Evolutionary conservation across 2,888 invertebrate genomes (phyloP).

Genomic region (Sepiola atlantica): DNA sequence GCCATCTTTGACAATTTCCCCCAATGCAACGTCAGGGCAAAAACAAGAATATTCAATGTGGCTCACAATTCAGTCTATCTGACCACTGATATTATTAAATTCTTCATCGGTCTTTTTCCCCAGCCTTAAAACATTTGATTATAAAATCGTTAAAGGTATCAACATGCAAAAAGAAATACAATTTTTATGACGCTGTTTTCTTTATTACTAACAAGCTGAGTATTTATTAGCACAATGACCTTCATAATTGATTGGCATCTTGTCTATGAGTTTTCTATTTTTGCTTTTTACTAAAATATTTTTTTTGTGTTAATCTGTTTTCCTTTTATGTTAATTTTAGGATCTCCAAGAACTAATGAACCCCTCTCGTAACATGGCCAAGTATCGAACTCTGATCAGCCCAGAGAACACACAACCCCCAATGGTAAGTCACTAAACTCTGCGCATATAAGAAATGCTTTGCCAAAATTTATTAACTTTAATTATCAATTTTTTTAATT

Average conservation of each 20-base stretch:
- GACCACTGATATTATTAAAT: no score
- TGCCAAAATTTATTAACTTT: constrained; percentile 42
- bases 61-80: no score
- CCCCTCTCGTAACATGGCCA: constrained; percentile 98
- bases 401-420: constrained; percentile 91
- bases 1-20: no score
- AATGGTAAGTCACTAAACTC: constrained; percentile 78
- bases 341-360: constrained; percentile 98
- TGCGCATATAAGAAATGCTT: no score
- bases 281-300: background rate
- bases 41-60: no score
- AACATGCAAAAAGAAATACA: background rate
- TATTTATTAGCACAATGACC: no score
- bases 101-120: no score
- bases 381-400: constrained; percentile 94
- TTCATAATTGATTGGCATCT: no score
- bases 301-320: background rate
- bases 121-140: no score
- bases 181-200: background rate
- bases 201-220: no score
- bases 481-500: background rate
- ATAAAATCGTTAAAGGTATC: background rate
- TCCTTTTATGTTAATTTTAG: constrained; percentile 58
- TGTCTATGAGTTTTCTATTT: no score
- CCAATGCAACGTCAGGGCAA: no score